Conservation (phyloP, 2,888 invertebrate species). For the Drosophila lutescens region DNA sequence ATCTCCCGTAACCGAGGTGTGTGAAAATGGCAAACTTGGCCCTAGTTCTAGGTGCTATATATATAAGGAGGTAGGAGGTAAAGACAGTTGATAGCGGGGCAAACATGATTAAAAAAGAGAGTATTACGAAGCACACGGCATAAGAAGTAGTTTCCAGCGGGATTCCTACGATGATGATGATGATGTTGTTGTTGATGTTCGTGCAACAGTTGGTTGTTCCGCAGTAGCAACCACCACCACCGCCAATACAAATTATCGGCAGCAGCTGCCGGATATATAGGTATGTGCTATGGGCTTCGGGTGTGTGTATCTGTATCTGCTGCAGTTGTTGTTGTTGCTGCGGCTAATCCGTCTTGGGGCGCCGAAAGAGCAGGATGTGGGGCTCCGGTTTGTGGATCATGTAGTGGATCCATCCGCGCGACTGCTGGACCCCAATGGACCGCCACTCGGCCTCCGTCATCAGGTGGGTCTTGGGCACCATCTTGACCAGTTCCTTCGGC, state of each 20-base stretch:
- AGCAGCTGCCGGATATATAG: slow-evolving; percentile 64
- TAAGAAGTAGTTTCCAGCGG: neutral
- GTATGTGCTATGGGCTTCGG: slow-evolving; percentile 14
- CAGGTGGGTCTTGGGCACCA: slow-evolving; percentile 95
- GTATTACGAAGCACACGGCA: neutral
- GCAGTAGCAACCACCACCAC: slow-evolving; percentile 44
- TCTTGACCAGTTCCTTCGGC: slow-evolving; percentile 95
- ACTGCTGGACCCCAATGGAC: slow-evolving; percentile 96
- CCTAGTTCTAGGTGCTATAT: slow-evolving; percentile 29
- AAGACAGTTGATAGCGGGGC: slow-evolving; percentile 1
- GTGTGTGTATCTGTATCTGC: slow-evolving; percentile 12
- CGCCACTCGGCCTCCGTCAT: slow-evolving; percentile 98
- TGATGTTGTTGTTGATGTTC: slow-evolving; percentile 17
- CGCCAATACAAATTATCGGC: slow-evolving; percentile 38
- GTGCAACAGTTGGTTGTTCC: slow-evolving; percentile 62
- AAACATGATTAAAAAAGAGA: slow-evolving; percentile 4
- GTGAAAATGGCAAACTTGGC: slow-evolving; percentile 21
- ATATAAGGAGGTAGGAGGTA: neutral
- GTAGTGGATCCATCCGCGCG: slow-evolving; percentile 98
- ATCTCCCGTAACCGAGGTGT: slow-evolving; percentile 4
- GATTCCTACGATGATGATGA: neutral
- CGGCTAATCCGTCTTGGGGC: slow-evolving; percentile 86
- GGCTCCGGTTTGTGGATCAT: slow-evolving; percentile 98
- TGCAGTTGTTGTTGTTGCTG: slow-evolving; percentile 26
- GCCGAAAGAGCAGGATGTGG: slow-evolving; percentile 93